These are phyloP conservation scores for Ceratosolen solmsi DNA, from an alignment of 1,140 invertebrate species.

Conservation along the genomic window DNA sequence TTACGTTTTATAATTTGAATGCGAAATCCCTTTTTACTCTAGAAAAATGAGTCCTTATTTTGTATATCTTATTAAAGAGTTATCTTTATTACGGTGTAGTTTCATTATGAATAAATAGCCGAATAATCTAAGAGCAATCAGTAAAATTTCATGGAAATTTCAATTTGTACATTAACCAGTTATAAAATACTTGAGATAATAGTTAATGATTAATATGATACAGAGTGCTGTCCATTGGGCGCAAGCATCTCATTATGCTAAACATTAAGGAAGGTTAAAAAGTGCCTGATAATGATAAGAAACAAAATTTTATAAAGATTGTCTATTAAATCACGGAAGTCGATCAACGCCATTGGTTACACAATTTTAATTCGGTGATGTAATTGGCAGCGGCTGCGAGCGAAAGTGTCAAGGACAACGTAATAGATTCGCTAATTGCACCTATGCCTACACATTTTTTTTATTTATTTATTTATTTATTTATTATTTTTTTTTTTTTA, in stretches of 20 bases:
- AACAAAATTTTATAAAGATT: too few relatives aligned
- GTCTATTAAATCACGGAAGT: background rate
- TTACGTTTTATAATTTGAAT: too few relatives aligned
- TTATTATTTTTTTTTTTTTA: too few relatives aligned
- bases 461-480: too few relatives aligned
- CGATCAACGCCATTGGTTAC: background rate
- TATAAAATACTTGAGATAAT: background rate
- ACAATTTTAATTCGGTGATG: slow-evolving; percentile 15
- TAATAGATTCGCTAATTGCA: background rate
- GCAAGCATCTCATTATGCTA: too few relatives aligned
- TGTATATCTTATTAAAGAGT: too few relatives aligned
- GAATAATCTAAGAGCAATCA: background rate
- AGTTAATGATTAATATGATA: background rate
- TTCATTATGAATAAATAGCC: background rate
- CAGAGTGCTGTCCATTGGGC: too few relatives aligned
- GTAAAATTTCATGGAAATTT: background rate
- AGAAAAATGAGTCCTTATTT: background rate
- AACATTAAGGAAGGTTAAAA: background rate
- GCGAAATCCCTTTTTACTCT: background rate
- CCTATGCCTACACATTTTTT: slow-evolving; percentile 10
- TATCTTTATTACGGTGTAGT: background rate
- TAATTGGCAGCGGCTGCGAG: background rate
- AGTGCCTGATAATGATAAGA: too few relatives aligned
- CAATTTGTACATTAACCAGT: background rate
- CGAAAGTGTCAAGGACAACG: slow-evolving; percentile 39